Conservation (phyloP, 2,888 invertebrate species). For the Amblyteles armatorius region DNA sequence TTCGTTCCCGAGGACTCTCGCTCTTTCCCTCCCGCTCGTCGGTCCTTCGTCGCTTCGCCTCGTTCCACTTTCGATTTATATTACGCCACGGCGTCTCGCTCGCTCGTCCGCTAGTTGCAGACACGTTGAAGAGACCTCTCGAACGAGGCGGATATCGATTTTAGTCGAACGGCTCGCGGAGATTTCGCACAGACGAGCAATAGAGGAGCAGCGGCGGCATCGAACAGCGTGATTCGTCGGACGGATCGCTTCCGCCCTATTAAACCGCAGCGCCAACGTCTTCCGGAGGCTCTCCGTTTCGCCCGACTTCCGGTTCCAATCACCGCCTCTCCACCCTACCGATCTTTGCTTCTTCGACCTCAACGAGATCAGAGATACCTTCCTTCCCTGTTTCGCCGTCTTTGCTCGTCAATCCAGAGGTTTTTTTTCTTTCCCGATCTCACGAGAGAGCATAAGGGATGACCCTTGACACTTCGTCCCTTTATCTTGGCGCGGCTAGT, state of each 20-base stretch:
- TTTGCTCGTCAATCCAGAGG: neutral
- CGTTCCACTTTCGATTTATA: constrained; percentile 51
- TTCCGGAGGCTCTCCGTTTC: constrained; percentile 65
- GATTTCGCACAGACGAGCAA: constrained; percentile 32
- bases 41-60: constrained; percentile 35
- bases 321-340: constrained; percentile 44
- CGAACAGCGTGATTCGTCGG: constrained; percentile 65
- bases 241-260: constrained; percentile 71
- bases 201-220: constrained; percentile 23
- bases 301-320: constrained; percentile 70
- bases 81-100: constrained; percentile 39
- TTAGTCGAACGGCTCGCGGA: constrained; percentile 36
- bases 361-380: constrained; percentile 5
- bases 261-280: constrained; percentile 68
- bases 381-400: neutral
- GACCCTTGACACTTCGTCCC: constrained; percentile 22
- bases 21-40: constrained; percentile 12
- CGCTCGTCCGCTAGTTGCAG: constrained; percentile 28
- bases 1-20: constrained; percentile 2
- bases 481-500: neutral
- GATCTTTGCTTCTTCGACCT: constrained; percentile 31
- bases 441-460: constrained; percentile 21
- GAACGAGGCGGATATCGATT: constrained; percentile 64
- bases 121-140: constrained; percentile 58
- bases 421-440: constrained; percentile 6